These are phyloP conservation scores for Lomographa bimaculata DNA, from an alignment of 2,888 invertebrate genomes.

Conservation along the genomic window DNA sequence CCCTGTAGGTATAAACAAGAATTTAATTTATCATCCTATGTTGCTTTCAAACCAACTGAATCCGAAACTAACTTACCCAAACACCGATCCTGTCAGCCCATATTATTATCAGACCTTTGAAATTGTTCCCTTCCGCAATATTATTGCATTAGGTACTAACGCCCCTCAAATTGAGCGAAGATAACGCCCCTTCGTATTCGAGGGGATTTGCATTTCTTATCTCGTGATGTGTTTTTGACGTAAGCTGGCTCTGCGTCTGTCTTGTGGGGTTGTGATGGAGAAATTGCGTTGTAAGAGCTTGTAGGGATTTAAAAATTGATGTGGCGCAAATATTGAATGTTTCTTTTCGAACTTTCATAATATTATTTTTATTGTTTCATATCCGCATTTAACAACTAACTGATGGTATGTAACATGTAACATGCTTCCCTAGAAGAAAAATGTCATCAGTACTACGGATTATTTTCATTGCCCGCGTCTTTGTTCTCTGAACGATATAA, in stretches of 20 bases:
- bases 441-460: no score
- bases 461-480: no score
- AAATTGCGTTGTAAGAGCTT: conserved; percentile 3
- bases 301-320: neutral
- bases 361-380: no score
- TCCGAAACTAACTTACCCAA: conserved; percentile 28
- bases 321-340: no score
- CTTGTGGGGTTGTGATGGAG: neutral
- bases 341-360: no score
- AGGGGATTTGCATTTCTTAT: conserved; percentile 39
- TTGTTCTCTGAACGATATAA: no score
- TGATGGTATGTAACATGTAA: no score
- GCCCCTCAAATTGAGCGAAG: conserved; percentile 56
- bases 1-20: no score
- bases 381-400: no score
- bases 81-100: conserved; percentile 36
- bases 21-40: no score
- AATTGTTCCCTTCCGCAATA: conserved; percentile 54
- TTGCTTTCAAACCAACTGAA: conserved; percentile 18
- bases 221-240: conserved; percentile 42
- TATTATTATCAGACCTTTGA: conserved; percentile 40
- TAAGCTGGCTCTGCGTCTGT: conserved; percentile 33
- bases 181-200: conserved; percentile 51
- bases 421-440: no score
- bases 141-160: conserved; percentile 44